Base-by-base conservation (phyloP, 2,888 invertebrate genomes). In the Sphaeridia pumilis region DNA sequence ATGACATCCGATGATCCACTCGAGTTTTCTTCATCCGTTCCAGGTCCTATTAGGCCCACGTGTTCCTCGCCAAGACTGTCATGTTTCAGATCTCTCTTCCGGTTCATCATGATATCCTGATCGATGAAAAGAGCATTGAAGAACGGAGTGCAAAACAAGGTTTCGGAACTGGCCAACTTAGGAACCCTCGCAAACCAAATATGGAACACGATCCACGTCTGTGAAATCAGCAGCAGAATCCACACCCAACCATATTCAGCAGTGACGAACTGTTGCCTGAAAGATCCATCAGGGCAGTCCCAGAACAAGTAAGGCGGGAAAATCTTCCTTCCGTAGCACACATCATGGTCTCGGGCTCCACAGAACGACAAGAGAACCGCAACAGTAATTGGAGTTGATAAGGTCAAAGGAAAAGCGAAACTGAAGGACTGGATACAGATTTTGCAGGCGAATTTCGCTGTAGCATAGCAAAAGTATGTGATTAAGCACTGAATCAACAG, bases 191-290 rank as follows among this genome's bases (percentile, higher is more conserved):
- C 89, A 12, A 31, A 41, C 95, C 95, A 98, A 60, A 97, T 88
- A 67, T 98, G 95, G 52, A 93, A 75, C 0, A 92, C 87, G 49
- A 94, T 87, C 90, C 97, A 95, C 0, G 90, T 87, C 72, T 97
- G 95, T 1, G 93, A 92, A 2, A 94, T 70, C 50, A 94, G 72
- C 88, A 95, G 92, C 5, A 92, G 69, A 48, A 92, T 70, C 92
- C 92, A 92, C 4, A 89, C 80, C 89, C 92, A 90, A 1, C 86
- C 87, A 76, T 90, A 87, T 76, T 84, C 63, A 2, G 28, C 22
- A 2, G 25, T 25, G 4, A 55, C 10, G 25, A 55, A 52, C 25
- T 47, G 28, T 1, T 28, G 5, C 3, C 5, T 21, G 25, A 46
- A 46, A 22, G 70, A 69, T n/a, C 70, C 69, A 4, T 66, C 62